phyloP scores from a whole-genome alignment of 2,888 invertebrate species.

The Ceramica pisi region DNA sequence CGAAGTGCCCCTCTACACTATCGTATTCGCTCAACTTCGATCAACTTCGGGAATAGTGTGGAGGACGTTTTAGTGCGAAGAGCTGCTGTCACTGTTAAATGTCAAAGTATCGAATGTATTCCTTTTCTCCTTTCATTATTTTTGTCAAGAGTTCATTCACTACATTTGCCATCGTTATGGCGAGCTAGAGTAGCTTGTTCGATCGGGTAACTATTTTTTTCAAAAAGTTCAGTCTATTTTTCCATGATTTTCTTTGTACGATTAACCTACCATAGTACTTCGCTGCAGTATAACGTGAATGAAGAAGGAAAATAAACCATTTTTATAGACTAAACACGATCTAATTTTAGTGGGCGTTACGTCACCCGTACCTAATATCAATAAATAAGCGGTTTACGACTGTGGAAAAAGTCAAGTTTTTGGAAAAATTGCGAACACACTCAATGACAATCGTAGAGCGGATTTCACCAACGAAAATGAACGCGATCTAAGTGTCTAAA shows the following conservation, averaged over 20 bases:
- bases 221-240: neutral
- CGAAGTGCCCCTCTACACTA: too few species aligned
- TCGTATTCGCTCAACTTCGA: too few species aligned
- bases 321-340: constrained; percentile 67
- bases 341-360: constrained; percentile 64
- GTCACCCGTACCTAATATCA: constrained; percentile 50
- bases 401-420: neutral
- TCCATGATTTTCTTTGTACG: constrained; percentile 17
- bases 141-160: neutral
- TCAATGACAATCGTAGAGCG: too few species aligned
- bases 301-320: constrained; percentile 62
- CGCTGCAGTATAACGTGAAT: constrained; percentile 38
- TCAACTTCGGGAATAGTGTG: too few species aligned
- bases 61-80: too few species aligned
- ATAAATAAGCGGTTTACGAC: constrained; percentile 26
- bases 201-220: neutral
- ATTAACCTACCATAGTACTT: constrained; percentile 40
- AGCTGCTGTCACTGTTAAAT: too few species aligned
- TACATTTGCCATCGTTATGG: neutral
- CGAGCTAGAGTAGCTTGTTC: neutral
- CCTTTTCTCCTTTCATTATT: too few species aligned
- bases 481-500: too few species aligned
- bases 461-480: too few species aligned
- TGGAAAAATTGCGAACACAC: neutral
- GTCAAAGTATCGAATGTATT: too few species aligned